Percentiles rank a stretch among this genome's conserved stretches.
phyloP scores from a whole-genome alignment of 2,797 vertebrate genomes.

The Sebastes iracundus region DNA sequence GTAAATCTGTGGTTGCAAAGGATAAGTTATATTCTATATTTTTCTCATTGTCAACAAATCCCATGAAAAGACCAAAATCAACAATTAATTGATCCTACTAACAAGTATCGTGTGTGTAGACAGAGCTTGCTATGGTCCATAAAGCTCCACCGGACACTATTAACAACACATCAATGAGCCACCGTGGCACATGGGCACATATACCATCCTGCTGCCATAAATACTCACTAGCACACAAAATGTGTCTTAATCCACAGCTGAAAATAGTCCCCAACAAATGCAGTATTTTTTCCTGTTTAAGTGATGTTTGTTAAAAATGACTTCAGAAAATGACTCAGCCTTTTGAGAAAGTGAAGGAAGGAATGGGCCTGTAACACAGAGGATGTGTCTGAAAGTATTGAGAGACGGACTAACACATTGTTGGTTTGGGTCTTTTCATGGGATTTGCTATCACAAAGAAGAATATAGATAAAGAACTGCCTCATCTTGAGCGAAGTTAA shows the following conservation, averaged over 20 bases:
- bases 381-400: neutral
- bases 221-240: neutral
- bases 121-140: neutral
- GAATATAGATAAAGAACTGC: neutral
- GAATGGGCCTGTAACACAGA: neutral
- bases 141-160: neutral
- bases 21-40: neutral
- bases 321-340: neutral
- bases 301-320: neutral
- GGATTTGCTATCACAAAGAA: conserved; percentile 2
- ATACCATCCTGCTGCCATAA: neutral
- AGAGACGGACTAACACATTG: neutral
- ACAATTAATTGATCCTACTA: neutral
- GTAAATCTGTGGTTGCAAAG: neutral
- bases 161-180: neutral
- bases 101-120: neutral
- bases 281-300: neutral
- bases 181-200: neutral
- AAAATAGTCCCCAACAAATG: neutral
- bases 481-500: conserved; percentile 6
- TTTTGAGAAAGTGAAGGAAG: neutral
- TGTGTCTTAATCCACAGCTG: neutral
- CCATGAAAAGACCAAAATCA: neutral
- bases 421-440: conserved; percentile 5
- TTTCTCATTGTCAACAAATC: neutral